Percentiles rank a stretch among this genome's conserved stretches.
Conservation (phyloP, 2,797 vertebrate genomes). For the Chaetophractus vellerosus region DNA sequence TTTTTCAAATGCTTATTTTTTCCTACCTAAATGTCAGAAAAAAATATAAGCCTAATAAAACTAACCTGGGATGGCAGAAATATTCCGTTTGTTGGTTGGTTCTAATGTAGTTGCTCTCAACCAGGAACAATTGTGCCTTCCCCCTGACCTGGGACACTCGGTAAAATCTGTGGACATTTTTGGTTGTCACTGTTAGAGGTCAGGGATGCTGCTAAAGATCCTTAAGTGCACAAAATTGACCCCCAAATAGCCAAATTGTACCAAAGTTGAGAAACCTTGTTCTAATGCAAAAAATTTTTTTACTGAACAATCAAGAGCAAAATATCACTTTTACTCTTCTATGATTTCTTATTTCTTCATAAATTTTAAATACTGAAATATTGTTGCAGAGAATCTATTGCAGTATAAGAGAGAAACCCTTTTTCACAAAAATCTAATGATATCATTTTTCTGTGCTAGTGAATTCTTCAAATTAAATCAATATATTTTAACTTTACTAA, state of each 20-base stretch:
- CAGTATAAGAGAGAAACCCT: accelerated
- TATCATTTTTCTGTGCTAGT: neutral
- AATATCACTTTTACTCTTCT: neutral
- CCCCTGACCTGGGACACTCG: neutral
- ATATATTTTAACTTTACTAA: neutral
- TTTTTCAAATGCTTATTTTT: neutral
- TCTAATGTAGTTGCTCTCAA: neutral
- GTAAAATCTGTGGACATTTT: neutral
- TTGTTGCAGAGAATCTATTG: neutral
- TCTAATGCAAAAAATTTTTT: neutral
- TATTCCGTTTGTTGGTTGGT: neutral
- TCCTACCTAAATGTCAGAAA: neutral
- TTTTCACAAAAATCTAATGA: neutral
- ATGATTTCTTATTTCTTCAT: neutral
- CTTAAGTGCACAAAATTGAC: neutral
- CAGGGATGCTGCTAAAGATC: neutral
- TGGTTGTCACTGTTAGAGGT: neutral
- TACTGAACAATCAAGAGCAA: neutral
- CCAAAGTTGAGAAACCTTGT: neutral
- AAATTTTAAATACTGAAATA: neutral
- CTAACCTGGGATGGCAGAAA: neutral
- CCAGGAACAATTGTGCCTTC: neutral
- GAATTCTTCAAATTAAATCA: neutral
- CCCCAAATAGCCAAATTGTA: neutral
- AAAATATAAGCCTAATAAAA: neutral